Conservation (phyloP, 1,140 invertebrate genomes). For the Tetragnatha versicolor region DNA sequence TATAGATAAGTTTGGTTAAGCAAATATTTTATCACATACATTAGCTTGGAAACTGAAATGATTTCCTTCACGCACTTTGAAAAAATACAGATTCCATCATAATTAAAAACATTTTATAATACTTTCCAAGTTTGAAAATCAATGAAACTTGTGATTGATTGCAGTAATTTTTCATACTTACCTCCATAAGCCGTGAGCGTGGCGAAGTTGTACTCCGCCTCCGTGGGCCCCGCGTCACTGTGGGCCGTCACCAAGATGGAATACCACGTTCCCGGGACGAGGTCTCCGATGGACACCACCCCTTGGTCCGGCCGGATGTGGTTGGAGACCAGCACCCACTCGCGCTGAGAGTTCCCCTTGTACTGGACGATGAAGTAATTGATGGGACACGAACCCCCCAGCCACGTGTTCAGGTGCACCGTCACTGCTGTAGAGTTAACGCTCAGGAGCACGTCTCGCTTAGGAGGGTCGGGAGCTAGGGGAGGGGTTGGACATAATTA, state of each 20-base stretch:
- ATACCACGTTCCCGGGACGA: conserved; percentile 85
- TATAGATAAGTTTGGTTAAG: too few relatives aligned
- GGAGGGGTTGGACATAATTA: too few relatives aligned
- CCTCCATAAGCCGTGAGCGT: conserved; percentile 70
- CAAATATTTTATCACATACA: too few relatives aligned
- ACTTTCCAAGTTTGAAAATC: too few relatives aligned
- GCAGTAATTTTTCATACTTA: too few relatives aligned
- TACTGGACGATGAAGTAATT: conserved; percentile 94
- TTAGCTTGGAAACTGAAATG: too few relatives aligned
- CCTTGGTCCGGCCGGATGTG: conserved; percentile 81
- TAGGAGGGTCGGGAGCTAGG: conserved; percentile 57
- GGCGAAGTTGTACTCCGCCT: conserved; percentile 82
- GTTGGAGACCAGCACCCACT: conserved; percentile 93
- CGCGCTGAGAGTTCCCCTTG: conserved; percentile 72
- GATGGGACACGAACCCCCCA: conserved; percentile 94
- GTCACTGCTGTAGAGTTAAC: conserved; percentile 90
- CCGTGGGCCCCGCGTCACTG: conserved; percentile 89
- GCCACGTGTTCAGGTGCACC: conserved; percentile 90
- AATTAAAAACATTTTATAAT: too few relatives aligned
- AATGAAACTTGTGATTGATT: too few relatives aligned
- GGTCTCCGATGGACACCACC: conserved; percentile 67
- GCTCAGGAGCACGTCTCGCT: conserved; percentile 70
- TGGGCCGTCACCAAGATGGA: conserved; percentile 85
- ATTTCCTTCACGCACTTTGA: too few relatives aligned
- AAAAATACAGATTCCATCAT: too few relatives aligned